phyloP scores from a whole-genome alignment of 2,797 vertebrate genomes.

The Perdix hodgsoniae region DNA sequence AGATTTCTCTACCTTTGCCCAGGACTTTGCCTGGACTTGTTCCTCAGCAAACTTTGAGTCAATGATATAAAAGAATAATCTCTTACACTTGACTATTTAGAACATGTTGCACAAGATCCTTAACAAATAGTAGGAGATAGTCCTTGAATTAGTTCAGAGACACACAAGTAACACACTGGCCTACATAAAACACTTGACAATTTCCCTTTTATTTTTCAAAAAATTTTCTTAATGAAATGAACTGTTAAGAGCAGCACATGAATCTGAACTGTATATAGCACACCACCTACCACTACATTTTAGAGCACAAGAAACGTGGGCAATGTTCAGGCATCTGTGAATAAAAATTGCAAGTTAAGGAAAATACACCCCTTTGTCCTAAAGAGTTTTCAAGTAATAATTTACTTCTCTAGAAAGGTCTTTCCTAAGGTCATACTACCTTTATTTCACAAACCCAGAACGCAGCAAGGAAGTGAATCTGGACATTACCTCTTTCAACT shows the following conservation, averaged over 20 bases:
- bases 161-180: not conserved
- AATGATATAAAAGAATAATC: no score
- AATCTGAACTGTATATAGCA: not conserved
- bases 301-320: not conserved
- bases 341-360: slow-evolving; percentile 28
- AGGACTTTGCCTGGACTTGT: no score
- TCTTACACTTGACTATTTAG: not conserved
- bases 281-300: not conserved
- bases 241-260: not conserved
- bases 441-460: slow-evolving; percentile 51
- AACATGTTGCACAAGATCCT: not conserved
- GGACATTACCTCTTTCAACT: slow-evolving; percentile 36
- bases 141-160: not conserved
- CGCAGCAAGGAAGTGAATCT: slow-evolving; percentile 40
- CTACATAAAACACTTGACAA: not conserved
- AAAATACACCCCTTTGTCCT: slow-evolving; percentile 41
- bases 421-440: slow-evolving; percentile 34
- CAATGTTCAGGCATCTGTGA: slow-evolving; percentile 14
- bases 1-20: no score
- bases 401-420: slow-evolving; percentile 42
- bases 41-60: no score
- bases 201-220: not conserved
- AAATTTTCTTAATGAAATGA: slow-evolving; percentile 29
- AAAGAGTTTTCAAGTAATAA: slow-evolving; percentile 45
- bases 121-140: not conserved